Evolutionary conservation across 1,140 invertebrate species (phyloP).

Genomic region (Macrostomum lignano): DNA sequence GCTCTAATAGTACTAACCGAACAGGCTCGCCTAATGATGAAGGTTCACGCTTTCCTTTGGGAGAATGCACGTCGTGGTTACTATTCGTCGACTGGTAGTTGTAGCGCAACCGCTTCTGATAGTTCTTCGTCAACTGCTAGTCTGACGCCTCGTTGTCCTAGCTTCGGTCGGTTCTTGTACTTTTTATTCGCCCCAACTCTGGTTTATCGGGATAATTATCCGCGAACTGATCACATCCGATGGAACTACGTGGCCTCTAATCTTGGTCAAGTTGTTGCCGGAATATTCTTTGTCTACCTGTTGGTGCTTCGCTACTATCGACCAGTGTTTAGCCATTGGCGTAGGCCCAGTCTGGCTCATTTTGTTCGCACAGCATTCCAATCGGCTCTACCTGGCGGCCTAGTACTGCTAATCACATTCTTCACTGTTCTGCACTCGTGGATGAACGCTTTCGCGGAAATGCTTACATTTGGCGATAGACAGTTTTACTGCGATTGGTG

Average conservation of each 20-base stretch:
- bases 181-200: conserved; percentile 61
- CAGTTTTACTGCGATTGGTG: conserved; percentile 53
- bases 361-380: not conserved
- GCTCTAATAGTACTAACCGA: conserved; percentile 12
- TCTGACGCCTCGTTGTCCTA: conserved; percentile 25
- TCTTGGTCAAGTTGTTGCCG: not conserved
- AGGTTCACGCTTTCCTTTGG: conserved; percentile 47
- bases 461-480: conserved; percentile 52
- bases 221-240: not conserved
- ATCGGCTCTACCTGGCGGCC: not conserved
- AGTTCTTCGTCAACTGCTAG: too few relatives aligned
- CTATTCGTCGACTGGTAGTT: not conserved
- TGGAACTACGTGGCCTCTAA: conserved; percentile 4
- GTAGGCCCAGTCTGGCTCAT: not conserved
- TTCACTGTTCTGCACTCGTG: conserved; percentile 57
- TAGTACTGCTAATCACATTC: conserved; percentile 31
- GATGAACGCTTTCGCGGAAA: conserved; percentile 58
- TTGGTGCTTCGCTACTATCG: not conserved
- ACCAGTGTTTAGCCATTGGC: not conserved
- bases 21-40: conserved; percentile 51
- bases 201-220: conserved; percentile 18
- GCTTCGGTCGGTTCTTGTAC: conserved; percentile 47
- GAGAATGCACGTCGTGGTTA: conserved; percentile 1
- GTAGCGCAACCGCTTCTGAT: not conserved
- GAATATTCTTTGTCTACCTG: not conserved